Conservation (phyloP, 2,113 vertebrate species). For the Anarhynchus alexandrinus region DNA sequence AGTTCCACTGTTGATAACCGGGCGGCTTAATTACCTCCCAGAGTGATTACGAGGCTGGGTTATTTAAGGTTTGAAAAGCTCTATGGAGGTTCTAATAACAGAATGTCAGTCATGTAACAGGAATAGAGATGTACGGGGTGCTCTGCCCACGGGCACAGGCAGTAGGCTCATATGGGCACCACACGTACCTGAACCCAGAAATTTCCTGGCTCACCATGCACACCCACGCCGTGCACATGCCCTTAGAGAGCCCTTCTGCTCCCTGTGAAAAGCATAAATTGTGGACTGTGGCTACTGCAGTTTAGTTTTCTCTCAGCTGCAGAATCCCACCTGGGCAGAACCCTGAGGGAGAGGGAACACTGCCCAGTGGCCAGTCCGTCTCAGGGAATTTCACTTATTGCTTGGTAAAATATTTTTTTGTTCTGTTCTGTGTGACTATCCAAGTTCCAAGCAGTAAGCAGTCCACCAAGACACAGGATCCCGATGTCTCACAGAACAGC, state of each 20-base stretch:
- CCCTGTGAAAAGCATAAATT: neutral
- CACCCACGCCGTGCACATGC: accelerated
- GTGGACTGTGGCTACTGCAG: neutral
- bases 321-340: neutral
- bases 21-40: constrained; percentile 48
- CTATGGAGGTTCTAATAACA: constrained; percentile 41
- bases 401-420: neutral
- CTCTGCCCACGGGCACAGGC: accelerated
- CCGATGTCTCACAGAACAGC: neutral
- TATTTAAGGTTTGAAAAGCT: constrained; percentile 67
- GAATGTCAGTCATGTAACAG: neutral
- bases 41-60: constrained; percentile 36
- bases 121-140: neutral
- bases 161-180: neutral
- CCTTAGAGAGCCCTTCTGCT: neutral
- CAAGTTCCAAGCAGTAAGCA: neutral
- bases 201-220: neutral
- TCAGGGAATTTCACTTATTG: neutral
- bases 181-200: neutral
- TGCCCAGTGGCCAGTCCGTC: neutral
- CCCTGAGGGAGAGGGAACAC: neutral
- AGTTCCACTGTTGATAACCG: constrained; percentile 16
- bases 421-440: neutral
- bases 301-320: neutral
- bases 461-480: neutral